phyloP scores from a whole-genome alignment of 1,140 invertebrate genomes.

The Octopus bimaculoides region DNA sequence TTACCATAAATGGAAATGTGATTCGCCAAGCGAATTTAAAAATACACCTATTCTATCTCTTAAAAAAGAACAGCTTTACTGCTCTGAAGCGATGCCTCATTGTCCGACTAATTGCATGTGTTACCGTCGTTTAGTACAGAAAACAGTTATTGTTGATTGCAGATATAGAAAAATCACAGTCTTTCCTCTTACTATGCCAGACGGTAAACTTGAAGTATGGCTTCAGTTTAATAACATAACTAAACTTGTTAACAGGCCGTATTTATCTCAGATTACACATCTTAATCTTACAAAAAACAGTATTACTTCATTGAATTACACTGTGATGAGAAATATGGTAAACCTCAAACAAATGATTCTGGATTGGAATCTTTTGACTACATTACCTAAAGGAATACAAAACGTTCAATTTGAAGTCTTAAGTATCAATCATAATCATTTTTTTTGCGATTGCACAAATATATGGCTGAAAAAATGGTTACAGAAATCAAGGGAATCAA shows the following conservation, averaged over 20 bases:
- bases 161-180: constrained; percentile 16
- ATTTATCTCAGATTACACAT: constrained; percentile 11
- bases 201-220: constrained; percentile 31
- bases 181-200: constrained; percentile 27
- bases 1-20: constrained; percentile 34
- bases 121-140: constrained; percentile 26
- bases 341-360: constrained; percentile 23
- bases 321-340: constrained; percentile 18
- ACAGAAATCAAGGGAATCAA: constrained; percentile 10
- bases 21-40: constrained; percentile 26
- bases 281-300: constrained; percentile 27
- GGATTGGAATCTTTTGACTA: constrained; percentile 32
- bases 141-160: constrained; percentile 38
- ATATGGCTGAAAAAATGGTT: constrained; percentile 41
- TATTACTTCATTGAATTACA: constrained; percentile 23
- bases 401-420: constrained; percentile 13
- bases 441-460: constrained; percentile 37
- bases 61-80: constrained; percentile 33
- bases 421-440: constrained; percentile 31
- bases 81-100: constrained; percentile 12
- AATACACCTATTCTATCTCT: constrained; percentile 23
- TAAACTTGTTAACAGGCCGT: constrained; percentile 11
- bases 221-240: constrained; percentile 37
- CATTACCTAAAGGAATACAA: constrained; percentile 22
- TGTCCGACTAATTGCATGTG: constrained; percentile 34